Conservation (phyloP, 1,140 invertebrate species). For the Neodiprion fabricii region DNA sequence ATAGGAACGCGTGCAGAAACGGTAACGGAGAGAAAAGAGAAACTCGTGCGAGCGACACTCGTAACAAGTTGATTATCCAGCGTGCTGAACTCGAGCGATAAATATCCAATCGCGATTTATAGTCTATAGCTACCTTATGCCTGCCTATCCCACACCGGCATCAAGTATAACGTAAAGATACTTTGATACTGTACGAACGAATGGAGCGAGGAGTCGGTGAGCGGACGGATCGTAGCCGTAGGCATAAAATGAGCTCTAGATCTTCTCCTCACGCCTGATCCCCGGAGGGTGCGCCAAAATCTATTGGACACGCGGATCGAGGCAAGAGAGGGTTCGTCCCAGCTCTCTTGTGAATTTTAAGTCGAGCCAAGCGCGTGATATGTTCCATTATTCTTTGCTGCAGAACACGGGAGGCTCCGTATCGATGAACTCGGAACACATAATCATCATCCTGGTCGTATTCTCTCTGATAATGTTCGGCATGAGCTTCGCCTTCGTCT, state of each 20-base stretch:
- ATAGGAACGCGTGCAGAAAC: too few species aligned
- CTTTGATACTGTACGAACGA: too few species aligned
- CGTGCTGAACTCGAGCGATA: neutral
- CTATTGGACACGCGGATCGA: neutral
- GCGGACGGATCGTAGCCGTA: too few species aligned
- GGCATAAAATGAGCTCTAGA: too few species aligned
- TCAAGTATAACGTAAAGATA: too few species aligned
- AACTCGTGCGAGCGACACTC: neutral
- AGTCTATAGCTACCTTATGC: neutral
- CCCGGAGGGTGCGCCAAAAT: neutral
- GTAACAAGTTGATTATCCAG: constrained; percentile 1
- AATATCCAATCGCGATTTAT: constrained; percentile 5
- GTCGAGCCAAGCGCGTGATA: too few species aligned
- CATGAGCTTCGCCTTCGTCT: constrained; percentile 85
- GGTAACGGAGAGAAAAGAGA: too few species aligned
- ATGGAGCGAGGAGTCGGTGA: too few species aligned
- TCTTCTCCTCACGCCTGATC: neutral
- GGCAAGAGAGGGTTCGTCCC: constrained; percentile 4
- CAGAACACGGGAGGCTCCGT: constrained; percentile 62
- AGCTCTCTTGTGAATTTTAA: constrained; percentile 11
- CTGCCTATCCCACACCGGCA: too few species aligned
- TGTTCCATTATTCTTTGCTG: constrained; percentile 37
- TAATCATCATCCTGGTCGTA: constrained; percentile 88
- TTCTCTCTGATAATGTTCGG: constrained; percentile 86
- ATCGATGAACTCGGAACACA: constrained; percentile 71